Base-by-base conservation (phyloP, 2,888 invertebrate genomes). In the Amphipoea lucens region DNA sequence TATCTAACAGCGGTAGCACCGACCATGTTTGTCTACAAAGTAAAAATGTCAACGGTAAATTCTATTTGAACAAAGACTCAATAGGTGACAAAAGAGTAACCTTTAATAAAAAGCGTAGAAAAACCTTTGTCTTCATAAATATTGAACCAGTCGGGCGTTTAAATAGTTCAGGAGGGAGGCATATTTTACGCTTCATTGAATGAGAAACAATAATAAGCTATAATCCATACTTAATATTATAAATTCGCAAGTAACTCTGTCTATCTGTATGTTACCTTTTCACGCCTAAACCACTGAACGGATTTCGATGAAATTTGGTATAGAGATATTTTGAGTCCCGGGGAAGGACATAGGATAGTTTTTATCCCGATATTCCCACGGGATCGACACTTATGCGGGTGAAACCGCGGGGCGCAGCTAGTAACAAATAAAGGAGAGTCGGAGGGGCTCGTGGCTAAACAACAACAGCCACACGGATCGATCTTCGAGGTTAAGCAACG, bases 21-120 rank as follows among this genome's bases (percentile, higher is more conserved):
- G 0, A 60, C 1, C 29, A 0, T 54, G 20, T 63, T 65, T 40
- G 74, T 45, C n/a, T 45, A 12, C 45, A 4, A 74, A 66, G 42
- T 74, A 65, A 76, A 48, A 85, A 79, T 79, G 74, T 74, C 74
- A 81, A 14, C 5, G n/a, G 42, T 23, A 17, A 29, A 48, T 79
- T 76, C 60, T 45, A 66, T 79, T 67, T 62, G 60, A 69, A 84
- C 76, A 78, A 79, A 82, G 70, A 65, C 74, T 73, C 62, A 42
- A 75, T 63, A 80, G 68, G 77, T 75, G 87, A 86, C 84, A 83
- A 88, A 78, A 76, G 74, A 42, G 23, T 82, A 40, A 84, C 88
- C 88, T 89, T 89, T 86, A 42, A 62, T 23, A 36, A 45, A 70
- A 75, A 20, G 29, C 17, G n/a, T 73, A 60, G 14, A 57, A 62